A percentile compares a stretch with the other conserved stretches of the same genome.
phyloP scores from a whole-genome alignment of 2,888 invertebrate species.

The Bellardia pandia region DNA sequence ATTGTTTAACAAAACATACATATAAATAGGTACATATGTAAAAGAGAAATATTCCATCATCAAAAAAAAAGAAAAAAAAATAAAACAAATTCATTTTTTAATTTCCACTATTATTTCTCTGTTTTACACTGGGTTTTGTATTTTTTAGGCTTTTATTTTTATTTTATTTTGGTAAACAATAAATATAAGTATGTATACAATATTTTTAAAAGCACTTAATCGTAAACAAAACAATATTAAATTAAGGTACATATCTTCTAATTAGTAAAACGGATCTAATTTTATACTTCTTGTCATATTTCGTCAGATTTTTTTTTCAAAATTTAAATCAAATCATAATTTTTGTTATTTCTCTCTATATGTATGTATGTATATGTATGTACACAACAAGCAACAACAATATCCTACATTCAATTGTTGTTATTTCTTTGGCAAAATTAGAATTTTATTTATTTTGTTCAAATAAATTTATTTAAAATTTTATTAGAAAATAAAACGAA shows the following conservation, averaged over 20 bases:
- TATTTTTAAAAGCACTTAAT: background rate
- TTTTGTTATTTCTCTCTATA: constrained; percentile 13
- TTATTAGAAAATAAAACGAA: constrained; percentile 38
- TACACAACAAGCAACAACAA: constrained; percentile 25
- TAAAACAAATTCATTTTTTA: background rate
- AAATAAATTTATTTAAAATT: constrained; percentile 25
- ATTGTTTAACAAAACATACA: constrained; percentile 49
- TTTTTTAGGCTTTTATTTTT: background rate
- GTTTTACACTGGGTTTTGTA: background rate
- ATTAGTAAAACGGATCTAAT: background rate
- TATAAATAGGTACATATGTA: background rate
- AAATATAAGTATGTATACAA: background rate
- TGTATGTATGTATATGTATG: background rate
- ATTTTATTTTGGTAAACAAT: background rate
- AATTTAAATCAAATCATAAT: constrained; percentile 31
- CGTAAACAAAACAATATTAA: background rate
- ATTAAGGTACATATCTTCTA: background rate
- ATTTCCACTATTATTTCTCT: background rate
- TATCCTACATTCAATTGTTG: constrained; percentile 37
- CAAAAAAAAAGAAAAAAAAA: constrained; percentile 5
- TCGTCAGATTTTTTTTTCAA: constrained; percentile 13
- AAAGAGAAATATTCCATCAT: constrained; percentile 16
- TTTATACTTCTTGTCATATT: constrained; percentile 1
- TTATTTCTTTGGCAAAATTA: constrained; percentile 25
- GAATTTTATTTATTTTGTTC: constrained; percentile 14